A percentile compares a stretch with the other conserved stretches of the same genome.
These are phyloP conservation scores for Neomonachus schauinslandi DNA, from an alignment of 2,113 vertebrate genomes.

Conservation along the genomic window DNA sequence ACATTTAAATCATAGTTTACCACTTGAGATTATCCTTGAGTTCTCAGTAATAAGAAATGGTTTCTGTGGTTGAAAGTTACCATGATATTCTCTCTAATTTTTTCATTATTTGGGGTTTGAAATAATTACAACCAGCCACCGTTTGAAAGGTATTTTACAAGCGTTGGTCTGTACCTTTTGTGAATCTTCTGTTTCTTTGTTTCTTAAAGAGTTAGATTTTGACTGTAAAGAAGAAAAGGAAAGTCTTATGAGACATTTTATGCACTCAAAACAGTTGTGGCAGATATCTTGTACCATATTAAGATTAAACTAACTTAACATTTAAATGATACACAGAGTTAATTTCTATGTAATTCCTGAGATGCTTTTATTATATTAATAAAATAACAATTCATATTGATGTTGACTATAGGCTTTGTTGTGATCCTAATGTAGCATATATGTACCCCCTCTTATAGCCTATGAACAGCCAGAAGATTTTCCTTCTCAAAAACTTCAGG, in stretches of 20 bases:
- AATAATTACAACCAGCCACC: background rate
- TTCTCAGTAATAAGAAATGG: background rate
- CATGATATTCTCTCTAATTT: background rate
- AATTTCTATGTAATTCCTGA: constrained; percentile 38
- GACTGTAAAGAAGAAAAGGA: constrained; percentile 80
- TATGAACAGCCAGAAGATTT: background rate
- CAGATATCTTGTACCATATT: background rate
- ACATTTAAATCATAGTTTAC: background rate
- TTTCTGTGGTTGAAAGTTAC: background rate
- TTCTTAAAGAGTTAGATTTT: constrained; percentile 78
- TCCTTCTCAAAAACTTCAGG: background rate
- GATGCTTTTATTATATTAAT: constrained; percentile 31
- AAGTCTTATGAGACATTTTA: constrained; percentile 25
- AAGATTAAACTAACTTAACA: background rate
- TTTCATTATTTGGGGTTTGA: background rate
- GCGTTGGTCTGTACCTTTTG: constrained; percentile 65
- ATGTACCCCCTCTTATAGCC: background rate
- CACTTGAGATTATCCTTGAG: background rate
- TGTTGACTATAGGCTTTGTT: background rate
- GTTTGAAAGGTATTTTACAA: background rate
- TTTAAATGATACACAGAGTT: background rate
- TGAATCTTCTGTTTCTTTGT: constrained; percentile 62
- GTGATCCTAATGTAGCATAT: background rate
- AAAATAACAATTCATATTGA: background rate
- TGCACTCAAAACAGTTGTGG: background rate